Evolutionary conservation across 2,113 vertebrate species (phyloP).

Genomic region (Caloenas nicobarica): DNA sequence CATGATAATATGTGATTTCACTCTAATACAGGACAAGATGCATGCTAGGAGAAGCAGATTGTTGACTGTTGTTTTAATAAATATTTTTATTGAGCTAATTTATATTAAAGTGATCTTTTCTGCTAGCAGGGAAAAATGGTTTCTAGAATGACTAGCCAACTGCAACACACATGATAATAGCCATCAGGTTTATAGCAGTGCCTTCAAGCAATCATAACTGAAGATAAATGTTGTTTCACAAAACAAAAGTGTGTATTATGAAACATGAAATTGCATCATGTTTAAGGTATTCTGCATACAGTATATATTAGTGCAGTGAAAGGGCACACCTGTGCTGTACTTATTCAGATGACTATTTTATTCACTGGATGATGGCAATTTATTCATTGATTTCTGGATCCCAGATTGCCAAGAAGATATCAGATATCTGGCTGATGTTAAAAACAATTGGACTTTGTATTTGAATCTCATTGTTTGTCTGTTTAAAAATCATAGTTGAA

Average conservation of each 20-base stretch:
- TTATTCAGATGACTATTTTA: conserved; percentile 29
- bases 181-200: background rate
- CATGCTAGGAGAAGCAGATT: conserved; percentile 44
- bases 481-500: background rate
- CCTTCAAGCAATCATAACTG: conserved; percentile 5
- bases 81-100: conserved; percentile 53
- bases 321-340: conserved; percentile 41
- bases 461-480: background rate
- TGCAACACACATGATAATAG: conserved; percentile 4
- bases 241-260: background rate
- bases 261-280: conserved; percentile 16
- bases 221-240: background rate
- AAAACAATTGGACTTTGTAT: conserved; percentile 7
- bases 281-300: conserved; percentile 35
- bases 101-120: conserved; percentile 28
- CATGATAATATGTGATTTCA: conserved; percentile 8
- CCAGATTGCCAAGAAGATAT: conserved; percentile 28
- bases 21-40: background rate
- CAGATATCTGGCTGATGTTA: conserved; percentile 18
- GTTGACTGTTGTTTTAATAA: conserved; percentile 62
- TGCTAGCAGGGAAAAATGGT: background rate
- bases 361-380: conserved; percentile 36
- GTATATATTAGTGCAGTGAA: conserved; percentile 3
- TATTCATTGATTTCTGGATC: conserved; percentile 60
- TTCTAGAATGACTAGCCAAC: conserved; percentile 9